Conservation (phyloP, 2,888 invertebrate genomes). For the Netelia inedita region DNA sequence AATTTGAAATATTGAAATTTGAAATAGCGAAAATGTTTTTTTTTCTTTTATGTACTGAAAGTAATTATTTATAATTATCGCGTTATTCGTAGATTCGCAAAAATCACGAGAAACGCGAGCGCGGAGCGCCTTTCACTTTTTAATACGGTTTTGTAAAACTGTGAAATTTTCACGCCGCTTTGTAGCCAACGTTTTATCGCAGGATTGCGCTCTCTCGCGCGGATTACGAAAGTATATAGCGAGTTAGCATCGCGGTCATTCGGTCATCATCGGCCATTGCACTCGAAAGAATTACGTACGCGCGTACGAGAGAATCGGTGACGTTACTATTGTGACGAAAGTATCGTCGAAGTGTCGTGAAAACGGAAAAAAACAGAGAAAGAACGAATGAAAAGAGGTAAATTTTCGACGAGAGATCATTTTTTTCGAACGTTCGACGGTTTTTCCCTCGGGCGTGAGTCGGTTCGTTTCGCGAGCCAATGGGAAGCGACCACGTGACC, state of each 20-base stretch:
- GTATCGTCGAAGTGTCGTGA: background rate
- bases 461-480: conserved; percentile 40
- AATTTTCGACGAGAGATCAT: background rate
- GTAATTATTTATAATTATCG: background rate
- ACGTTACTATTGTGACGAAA: background rate
- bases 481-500: conserved; percentile 57
- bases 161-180: background rate
- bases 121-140: conserved; percentile 48
- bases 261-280: background rate
- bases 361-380: background rate
- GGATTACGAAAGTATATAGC: background rate
- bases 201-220: background rate
- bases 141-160: conserved; percentile 17
- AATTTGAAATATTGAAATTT: too few relatives aligned
- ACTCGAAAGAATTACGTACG: background rate
- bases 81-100: background rate
- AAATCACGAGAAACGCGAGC: background rate
- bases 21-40: too few relatives aligned
- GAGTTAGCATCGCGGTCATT: background rate
- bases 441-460: conserved; percentile 33
- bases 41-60: background rate
- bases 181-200: background rate
- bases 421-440: conserved; percentile 32
- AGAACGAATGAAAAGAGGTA: background rate
- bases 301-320: background rate